A percentile compares a stretch with the other conserved stretches of the same genome.
phyloP scores from a whole-genome alignment of 2,888 invertebrate genomes.

The Piscicola geometra region DNA sequence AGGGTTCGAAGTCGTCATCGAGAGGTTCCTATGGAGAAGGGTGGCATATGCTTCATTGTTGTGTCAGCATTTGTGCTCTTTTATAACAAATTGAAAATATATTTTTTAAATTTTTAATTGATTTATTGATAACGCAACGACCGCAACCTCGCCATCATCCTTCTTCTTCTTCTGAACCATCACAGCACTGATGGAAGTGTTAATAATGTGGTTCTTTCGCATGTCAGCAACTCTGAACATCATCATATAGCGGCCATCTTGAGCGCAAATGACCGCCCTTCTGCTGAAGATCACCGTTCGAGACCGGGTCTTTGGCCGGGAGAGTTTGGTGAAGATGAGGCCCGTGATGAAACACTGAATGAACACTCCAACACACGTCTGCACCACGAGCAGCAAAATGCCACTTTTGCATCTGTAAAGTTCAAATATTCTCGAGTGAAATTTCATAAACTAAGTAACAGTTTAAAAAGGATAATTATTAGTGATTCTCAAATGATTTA shows the following conservation, averaged over 20 bases:
- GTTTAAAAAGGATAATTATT: no score
- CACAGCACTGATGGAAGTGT: constrained; percentile 39
- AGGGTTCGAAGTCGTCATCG: constrained; percentile 63
- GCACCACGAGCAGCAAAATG: constrained; percentile 79
- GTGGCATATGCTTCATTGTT: no score
- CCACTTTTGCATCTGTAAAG: constrained; percentile 70
- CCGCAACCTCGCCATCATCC: constrained; percentile 88
- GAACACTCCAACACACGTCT: constrained; percentile 81
- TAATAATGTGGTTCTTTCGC: constrained; percentile 46
- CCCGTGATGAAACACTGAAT: constrained; percentile 69
- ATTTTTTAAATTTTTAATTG: no score
- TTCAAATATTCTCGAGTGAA: no score
- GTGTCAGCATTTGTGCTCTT: no score
- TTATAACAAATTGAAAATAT: no score
- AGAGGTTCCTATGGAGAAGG: no score
- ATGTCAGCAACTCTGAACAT: constrained; percentile 57
- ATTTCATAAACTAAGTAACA: no score
- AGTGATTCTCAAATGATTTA: no score
- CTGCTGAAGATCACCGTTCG: constrained; percentile 88
- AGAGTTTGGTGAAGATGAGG: constrained; percentile 75
- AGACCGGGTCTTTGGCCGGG: constrained; percentile 83
- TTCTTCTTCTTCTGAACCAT: constrained; percentile 52
- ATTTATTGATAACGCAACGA: no score
- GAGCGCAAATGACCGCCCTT: constrained; percentile 75
- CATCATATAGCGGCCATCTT: constrained; percentile 54